A percentile compares a stretch with the other conserved stretches of the same genome.
These are phyloP conservation scores for Carollia perspicillata DNA, from an alignment of 2,113 vertebrate species.

Conservation along the genomic window DNA sequence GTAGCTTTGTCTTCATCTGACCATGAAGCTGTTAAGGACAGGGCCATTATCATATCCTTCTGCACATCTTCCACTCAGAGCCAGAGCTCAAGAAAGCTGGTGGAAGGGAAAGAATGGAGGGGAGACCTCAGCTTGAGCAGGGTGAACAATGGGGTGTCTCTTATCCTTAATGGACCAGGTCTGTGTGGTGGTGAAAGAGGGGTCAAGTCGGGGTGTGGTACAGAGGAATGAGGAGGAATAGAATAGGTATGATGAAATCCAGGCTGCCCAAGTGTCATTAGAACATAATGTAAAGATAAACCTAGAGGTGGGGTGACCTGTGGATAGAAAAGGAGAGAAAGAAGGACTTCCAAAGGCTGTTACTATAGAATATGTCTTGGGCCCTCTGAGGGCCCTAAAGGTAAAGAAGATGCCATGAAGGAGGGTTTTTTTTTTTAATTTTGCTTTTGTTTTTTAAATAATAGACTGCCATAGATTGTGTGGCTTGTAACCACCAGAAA, in stretches of 20 bases:
- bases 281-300: neutral
- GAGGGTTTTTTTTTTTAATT: neutral
- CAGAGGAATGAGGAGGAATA: neutral
- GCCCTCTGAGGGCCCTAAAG: neutral
- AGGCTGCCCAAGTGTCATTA: neutral
- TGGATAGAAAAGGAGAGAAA: neutral
- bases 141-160: fast-evolving
- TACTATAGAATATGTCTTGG: neutral
- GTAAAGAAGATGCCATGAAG: neutral
- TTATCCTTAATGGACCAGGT: neutral
- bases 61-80: neutral
- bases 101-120: neutral
- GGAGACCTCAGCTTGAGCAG: neutral
- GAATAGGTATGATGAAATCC: neutral
- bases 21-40: neutral
- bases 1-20: neutral
- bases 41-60: neutral
- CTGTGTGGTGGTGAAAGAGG: neutral
- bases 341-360: neutral
- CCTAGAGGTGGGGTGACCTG: neutral
- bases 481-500: neutral
- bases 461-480: neutral
- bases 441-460: neutral
- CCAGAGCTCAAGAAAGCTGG: neutral
- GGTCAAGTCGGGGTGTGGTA: neutral